A percentile compares a stretch with the other conserved stretches of the same genome.
Conservation (phyloP, 2,888 invertebrate species). For the Heliconius erato region DNA sequence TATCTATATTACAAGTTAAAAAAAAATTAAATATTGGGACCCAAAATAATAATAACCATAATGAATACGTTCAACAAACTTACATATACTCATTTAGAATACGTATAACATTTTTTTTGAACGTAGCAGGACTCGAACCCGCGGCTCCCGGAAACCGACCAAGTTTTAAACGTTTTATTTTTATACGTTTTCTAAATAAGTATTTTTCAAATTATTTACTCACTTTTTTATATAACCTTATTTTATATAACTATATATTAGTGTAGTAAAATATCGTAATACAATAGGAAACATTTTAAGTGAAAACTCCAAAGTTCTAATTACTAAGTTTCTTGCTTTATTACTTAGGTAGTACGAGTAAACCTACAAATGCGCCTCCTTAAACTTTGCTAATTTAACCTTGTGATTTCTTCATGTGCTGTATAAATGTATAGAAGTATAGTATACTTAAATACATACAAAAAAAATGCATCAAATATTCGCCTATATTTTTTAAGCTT, state of each 20-base stretch:
- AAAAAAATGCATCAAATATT: not conserved
- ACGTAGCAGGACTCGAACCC: too few relatives aligned
- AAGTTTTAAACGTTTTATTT: too few relatives aligned
- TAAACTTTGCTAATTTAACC: not conserved
- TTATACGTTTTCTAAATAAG: too few relatives aligned
- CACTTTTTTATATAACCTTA: too few relatives aligned
- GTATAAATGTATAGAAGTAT: not conserved
- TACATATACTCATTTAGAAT: too few relatives aligned
- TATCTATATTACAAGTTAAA: too few relatives aligned
- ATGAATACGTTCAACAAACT: too few relatives aligned
- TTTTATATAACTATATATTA: not conserved
- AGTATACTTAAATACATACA: not conserved
- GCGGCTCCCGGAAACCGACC: too few relatives aligned
- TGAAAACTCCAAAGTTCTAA: not conserved
- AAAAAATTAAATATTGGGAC: too few relatives aligned
- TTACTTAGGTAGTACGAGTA: not conserved
- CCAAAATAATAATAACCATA: too few relatives aligned
- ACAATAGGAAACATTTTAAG: not conserved
- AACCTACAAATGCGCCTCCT: not conserved
- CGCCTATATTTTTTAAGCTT: not conserved
- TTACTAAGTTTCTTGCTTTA: not conserved
- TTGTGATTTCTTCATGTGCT: not conserved
- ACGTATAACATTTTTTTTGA: too few relatives aligned
- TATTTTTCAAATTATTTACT: not conserved
- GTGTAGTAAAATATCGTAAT: not conserved